A percentile compares a stretch with the other conserved stretches of the same genome.
Conservation (phyloP, 2,113 vertebrate species). For the Atherinomorus stipes region DNA sequence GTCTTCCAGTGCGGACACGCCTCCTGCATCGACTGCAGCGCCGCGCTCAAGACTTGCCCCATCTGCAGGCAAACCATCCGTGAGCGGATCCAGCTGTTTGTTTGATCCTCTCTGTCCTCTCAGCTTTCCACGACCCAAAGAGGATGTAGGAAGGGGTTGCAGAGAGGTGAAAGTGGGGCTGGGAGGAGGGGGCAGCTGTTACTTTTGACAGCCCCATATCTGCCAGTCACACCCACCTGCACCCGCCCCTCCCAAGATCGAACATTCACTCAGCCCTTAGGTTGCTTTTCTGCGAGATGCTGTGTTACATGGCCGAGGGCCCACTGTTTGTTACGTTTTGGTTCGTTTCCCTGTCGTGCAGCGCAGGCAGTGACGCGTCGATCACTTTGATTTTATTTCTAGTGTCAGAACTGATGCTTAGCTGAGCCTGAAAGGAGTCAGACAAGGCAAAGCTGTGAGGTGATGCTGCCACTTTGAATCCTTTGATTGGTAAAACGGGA, state of each 20-base stretch:
- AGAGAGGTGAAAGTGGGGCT: background rate
- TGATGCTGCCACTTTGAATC: conserved; percentile 6
- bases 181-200: conserved; percentile 9
- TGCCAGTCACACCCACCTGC: conserved; percentile 25
- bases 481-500: conserved; percentile 12
- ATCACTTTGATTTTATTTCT: conserved; percentile 23
- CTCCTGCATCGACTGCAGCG: conserved; percentile 94
- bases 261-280: conserved; percentile 18
- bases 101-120: conserved; percentile 78
- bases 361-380: conserved; percentile 5
- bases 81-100: conserved; percentile 94
- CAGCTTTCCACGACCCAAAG: conserved; percentile 20
- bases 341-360: conserved; percentile 25
- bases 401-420: conserved; percentile 1
- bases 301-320: conserved; percentile 40
- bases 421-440: conserved; percentile 4
- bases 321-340: conserved; percentile 39
- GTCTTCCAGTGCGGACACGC: conserved; percentile 98
- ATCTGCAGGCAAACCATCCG: conserved; percentile 97
- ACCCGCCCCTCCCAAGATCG: background rate
- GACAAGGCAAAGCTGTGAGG: background rate
- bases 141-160: conserved; percentile 7
- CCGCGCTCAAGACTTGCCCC: conserved; percentile 92
- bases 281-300: conserved; percentile 26
- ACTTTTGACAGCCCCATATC: conserved; percentile 13